These are phyloP conservation scores for Lasiurus cinereus DNA, from an alignment of 2,113 vertebrate species.

Conservation along the genomic window DNA sequence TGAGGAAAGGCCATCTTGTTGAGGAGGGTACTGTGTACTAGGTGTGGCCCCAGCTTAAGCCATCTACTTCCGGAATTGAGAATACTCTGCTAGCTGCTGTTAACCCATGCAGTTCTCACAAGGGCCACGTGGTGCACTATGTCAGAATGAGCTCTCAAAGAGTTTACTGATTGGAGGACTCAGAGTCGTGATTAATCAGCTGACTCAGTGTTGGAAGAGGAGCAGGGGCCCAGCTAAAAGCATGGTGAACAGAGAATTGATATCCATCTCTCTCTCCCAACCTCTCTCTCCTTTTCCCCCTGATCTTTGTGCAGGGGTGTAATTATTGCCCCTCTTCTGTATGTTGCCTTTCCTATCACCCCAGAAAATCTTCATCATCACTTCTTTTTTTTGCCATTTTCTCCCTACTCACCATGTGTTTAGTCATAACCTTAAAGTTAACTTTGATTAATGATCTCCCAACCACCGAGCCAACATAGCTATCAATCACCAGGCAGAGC, in stretches of 20 bases:
- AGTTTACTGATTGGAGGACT: not conserved
- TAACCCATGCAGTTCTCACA: too few species aligned
- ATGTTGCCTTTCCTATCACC: not conserved
- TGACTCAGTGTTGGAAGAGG: not conserved
- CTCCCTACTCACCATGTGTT: not conserved
- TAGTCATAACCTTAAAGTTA: not conserved
- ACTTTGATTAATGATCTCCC: not conserved
- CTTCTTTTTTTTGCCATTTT: not conserved
- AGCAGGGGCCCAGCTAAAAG: not conserved
- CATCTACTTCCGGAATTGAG: rapidly evolving
- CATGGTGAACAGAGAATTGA: not conserved
- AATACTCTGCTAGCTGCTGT: too few species aligned
- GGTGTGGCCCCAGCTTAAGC: not conserved
- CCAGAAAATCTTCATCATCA: not conserved
- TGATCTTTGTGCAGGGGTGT: not conserved
- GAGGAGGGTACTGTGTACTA: rapidly evolving
- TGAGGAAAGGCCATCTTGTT: too few species aligned
- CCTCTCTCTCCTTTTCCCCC: not conserved
- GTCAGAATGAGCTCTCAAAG: not conserved
- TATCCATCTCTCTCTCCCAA: not conserved
- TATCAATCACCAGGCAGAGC: too few species aligned
- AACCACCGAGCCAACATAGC: not conserved
- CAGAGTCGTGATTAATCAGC: not conserved
- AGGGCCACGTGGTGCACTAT: not conserved
- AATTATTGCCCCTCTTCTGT: not conserved